Evolutionary conservation across 2,888 invertebrate genomes (phyloP), one percentile per base, ranked within the genome.

Genomic region (Lasius platythorax): DNA sequence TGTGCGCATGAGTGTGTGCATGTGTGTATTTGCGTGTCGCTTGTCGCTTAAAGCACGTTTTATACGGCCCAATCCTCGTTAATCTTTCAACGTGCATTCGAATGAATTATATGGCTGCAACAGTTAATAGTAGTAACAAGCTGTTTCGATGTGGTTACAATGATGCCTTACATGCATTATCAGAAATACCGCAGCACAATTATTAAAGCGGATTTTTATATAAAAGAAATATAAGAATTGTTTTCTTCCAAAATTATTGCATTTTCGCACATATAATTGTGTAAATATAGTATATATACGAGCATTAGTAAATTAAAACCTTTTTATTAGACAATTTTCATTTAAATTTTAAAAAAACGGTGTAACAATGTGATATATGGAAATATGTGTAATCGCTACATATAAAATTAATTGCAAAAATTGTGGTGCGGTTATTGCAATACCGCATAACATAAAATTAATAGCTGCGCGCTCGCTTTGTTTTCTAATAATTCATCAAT

Each of bases 31-130:
- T 18, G 58, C 61, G 58, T 28, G 82, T 40, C 50, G 37, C 63
- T 50, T 70, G 79, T 76, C 76, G 64, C 66, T 63, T 73, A 61
- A 79, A 61, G 74, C 46, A 33, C 73, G 37, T 61, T 74, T 74
- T 81, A 81, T 81, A 50, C 61, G 33, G 18, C 3, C 33, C 79
- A 58, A 79, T 61, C 58, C 79, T 79, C 74, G 79, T 81, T 81
- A 81, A 81, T 81, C 79, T 81, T 81, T 81, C 79, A 61, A 81
- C 79, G 74, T 37, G 46, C 74, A 73, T 81, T 73, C 46, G 74
- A 81, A 81, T 81, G 46, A 61, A 46, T 18, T 61, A 11, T 28
- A 46, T 58, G 33, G 33, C 15, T 61, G 46, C 74, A 72, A 61
- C 74, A 81, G 61, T 81, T 81, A 46, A 61, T 37, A 23, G 30